Percentiles rank a stretch among this genome's conserved stretches.
phyloP scores from a whole-genome alignment of 2,888 invertebrate species.

The Thereva nobilitata region DNA sequence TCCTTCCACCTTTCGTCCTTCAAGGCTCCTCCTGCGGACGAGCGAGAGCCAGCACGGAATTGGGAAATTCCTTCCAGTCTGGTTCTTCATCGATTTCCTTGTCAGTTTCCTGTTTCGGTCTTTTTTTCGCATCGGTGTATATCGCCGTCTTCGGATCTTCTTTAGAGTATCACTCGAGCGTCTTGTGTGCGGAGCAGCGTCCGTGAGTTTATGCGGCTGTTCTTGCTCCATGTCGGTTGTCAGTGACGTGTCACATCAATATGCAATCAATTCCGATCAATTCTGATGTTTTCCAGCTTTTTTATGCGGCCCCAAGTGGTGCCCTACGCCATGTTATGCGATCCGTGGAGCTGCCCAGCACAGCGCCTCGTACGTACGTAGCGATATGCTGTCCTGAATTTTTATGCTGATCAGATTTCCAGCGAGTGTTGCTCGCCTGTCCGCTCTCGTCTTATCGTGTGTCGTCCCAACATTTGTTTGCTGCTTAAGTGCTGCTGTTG shows the following conservation, averaged over 20 bases:
- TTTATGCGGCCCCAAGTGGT: slow-evolving; percentile 14
- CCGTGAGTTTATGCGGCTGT: slow-evolving; percentile 19
- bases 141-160: not conserved
- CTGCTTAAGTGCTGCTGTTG: not conserved
- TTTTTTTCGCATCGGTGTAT: not conserved
- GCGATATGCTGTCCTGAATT: slow-evolving; percentile 26
- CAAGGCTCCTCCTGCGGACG: not conserved
- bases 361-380: not conserved
- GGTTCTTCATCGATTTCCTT: slow-evolving; percentile 2
- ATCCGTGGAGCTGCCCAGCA: not conserved
- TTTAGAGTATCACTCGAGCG: slow-evolving; percentile 6
- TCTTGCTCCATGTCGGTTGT: slow-evolving; percentile 20
- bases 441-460: slow-evolving; percentile 4
- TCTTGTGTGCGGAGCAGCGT: not conserved
- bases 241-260: slow-evolving; percentile 39
- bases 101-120: not conserved
- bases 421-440: slow-evolving; percentile 4
- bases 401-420: slow-evolving; percentile 32
- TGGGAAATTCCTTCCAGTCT: slow-evolving; percentile 19
- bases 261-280: slow-evolving; percentile 37
- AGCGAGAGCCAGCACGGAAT: slow-evolving; percentile 3
- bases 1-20: not conserved
- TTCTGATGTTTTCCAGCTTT: slow-evolving; percentile 23
- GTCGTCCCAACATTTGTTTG: not conserved
- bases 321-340: slow-evolving; percentile 22